Evolutionary conservation across 2,113 vertebrate species (phyloP), one percentile per base, ranked within the genome.

Genomic region (Cyphomyrus discorhynchus): DNA sequence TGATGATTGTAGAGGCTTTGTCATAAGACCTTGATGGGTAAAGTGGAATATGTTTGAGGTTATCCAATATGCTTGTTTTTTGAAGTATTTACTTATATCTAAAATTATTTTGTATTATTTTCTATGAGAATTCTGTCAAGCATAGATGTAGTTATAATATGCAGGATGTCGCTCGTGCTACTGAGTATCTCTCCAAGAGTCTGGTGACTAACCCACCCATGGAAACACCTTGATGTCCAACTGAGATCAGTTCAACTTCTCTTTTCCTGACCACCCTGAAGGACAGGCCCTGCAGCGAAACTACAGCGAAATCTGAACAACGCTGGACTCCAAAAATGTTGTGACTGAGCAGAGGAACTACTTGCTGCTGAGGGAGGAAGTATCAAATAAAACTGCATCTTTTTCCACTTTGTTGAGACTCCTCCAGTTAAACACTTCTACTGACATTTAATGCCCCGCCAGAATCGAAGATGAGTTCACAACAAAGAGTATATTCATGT

Each of bases 321-420:
- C 94, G 92, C 93, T 92, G 94, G 93, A 90, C 93, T 92, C 92
- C 92, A 91, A 90, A 94, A 93, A 93, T 94, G 94, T 95, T 95
- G 92, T 94, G 95, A 95, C 90, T 47, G 91, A 90, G 90, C 90
- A 92, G 91, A 94, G 95, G 95, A 96, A 95, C 94, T 92, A 56
- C 92, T 90, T 85, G 88, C 93, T 83, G 92, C 91, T 92, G 42
- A 35, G 93, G 93, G 94, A 96, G 95, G 95, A 96, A 95, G 93
- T 95, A 95, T 96, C 94, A 94, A 95, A 95, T 96, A 92, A 94
- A 95, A 93, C 66, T 50, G 80, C 90, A 90, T 91, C 89, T 93
- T 93, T 93, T 92, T 94, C 89, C 89, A 90, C 94, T 93, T 93
- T 89, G 90, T 92, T 85, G 90, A 92, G 91, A 93, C 92, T 90